These are phyloP conservation scores for Tetranychus truncatus DNA, from an alignment of 2,888 invertebrate species.

Conservation along the genomic window DNA sequence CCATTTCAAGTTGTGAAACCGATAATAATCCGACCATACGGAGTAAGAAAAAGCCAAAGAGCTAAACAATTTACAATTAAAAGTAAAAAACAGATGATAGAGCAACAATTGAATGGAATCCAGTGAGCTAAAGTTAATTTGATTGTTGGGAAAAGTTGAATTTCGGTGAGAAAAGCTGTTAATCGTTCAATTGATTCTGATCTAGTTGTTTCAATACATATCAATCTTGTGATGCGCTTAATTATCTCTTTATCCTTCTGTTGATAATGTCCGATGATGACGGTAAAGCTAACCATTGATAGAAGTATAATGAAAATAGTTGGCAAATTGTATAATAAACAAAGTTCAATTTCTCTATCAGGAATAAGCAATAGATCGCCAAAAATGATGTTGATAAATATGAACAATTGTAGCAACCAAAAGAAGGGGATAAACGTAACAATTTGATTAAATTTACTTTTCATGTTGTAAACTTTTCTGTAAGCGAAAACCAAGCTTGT, in stretches of 20 bases:
- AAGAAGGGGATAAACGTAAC: not conserved
- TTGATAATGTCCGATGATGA: not conserved
- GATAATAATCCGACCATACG: not conserved
- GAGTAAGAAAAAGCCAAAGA: not conserved
- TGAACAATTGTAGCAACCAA: not conserved
- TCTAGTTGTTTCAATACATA: not conserved
- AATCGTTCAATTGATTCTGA: not conserved
- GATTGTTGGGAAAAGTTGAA: not conserved
- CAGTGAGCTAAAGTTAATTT: not conserved
- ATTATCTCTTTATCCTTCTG: not conserved
- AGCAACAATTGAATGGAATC: not conserved
- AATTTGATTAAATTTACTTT: not conserved
- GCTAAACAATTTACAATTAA: not conserved
- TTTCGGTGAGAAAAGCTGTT: not conserved
- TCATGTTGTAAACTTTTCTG: not conserved
- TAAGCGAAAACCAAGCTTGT: not conserved
- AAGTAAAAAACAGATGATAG: not conserved
- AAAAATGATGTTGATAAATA: not conserved
- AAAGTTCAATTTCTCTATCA: not conserved
- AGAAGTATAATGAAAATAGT: not conserved
- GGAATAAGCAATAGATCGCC: not conserved
- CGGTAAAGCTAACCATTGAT: not conserved
- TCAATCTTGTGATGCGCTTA: not conserved
- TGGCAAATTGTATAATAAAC: not conserved
- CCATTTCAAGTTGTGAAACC: not conserved